Evolutionary conservation across 1,140 invertebrate species (phyloP).

Genomic region (Gerris buenoi): DNA sequence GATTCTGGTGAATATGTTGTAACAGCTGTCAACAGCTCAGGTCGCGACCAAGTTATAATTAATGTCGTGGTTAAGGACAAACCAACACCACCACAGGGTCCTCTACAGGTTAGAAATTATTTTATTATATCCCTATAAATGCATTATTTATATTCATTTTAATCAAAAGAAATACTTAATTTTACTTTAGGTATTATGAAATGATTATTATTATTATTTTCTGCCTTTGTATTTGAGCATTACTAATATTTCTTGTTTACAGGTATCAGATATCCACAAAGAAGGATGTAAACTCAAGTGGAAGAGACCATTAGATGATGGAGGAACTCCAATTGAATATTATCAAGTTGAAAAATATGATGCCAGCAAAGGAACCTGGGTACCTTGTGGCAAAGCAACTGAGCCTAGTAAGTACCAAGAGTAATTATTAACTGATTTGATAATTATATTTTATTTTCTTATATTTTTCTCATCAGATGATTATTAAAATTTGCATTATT

Average conservation of each 20-base stretch:
- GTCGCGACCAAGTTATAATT: conserved; percentile 75
- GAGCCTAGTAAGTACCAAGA: conserved; percentile 47
- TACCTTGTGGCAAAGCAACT: conserved; percentile 67
- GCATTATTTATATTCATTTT: no score
- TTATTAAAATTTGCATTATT: no score
- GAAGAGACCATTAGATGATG: conserved; percentile 82
- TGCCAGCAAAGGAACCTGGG: conserved; percentile 83
- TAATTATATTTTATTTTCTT: no score
- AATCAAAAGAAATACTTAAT: no score
- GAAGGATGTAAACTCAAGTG: conserved; percentile 87
- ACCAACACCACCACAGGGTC: conserved; percentile 71
- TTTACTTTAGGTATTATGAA: no score
- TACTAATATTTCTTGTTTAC: conserved; percentile 19
- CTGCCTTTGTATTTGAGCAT: no score
- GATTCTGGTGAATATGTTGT: conserved; percentile 83
- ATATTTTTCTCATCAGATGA: no score
- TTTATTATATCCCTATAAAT: no score
- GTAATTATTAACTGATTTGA: no score
- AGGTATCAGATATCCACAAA: conserved; percentile 79
- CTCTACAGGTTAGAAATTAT: conserved; percentile 48
- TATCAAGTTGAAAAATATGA: conserved; percentile 92
- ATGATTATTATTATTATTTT: no score
- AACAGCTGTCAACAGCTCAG: conserved; percentile 66
- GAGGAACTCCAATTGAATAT: conserved; percentile 73
- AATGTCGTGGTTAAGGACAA: conserved; percentile 86